These are phyloP conservation scores for Cydia splendana DNA, from an alignment of 1,140 invertebrate genomes.

Conservation along the genomic window DNA sequence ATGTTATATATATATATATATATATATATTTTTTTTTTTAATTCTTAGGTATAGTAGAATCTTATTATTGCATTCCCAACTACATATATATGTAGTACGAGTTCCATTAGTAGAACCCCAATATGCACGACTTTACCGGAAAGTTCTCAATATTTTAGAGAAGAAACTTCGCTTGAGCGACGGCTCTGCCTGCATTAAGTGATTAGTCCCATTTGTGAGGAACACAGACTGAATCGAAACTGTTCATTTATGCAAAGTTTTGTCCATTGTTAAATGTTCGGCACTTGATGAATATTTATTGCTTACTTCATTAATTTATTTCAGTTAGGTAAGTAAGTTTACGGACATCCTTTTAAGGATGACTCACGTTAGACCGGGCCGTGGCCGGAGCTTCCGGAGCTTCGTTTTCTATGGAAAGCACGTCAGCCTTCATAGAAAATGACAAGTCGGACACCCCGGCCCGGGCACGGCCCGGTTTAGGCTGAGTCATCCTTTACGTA, in stretches of 20 bases:
- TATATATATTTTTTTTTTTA: no score
- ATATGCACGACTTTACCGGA: constrained; percentile 52
- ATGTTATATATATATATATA: no score
- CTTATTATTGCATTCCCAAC: background rate
- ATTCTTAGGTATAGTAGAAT: no score
- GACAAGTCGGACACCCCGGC: no score
- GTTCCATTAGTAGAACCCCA: constrained; percentile 34
- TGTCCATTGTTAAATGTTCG: constrained; percentile 30
- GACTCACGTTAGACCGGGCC: no score
- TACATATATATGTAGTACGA: background rate
- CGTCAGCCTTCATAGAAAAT: no score
- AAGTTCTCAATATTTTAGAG: constrained; percentile 69
- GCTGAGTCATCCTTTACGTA: no score
- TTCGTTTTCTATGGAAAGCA: no score
- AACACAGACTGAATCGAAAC: constrained; percentile 51
- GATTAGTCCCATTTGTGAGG: constrained; percentile 75
- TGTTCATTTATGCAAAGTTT: constrained; percentile 23
- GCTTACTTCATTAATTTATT: background rate
- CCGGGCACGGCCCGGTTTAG: no score
- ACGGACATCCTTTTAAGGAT: no score
- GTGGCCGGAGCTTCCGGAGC: no score
- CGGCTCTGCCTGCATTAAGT: constrained; percentile 66
- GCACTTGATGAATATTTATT: constrained; percentile 15
- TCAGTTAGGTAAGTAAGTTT: background rate
- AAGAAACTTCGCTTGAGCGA: constrained; percentile 51